These are phyloP conservation scores for Lagodon rhomboides DNA, from an alignment of 2,797 vertebrate species.

Conservation along the genomic window DNA sequence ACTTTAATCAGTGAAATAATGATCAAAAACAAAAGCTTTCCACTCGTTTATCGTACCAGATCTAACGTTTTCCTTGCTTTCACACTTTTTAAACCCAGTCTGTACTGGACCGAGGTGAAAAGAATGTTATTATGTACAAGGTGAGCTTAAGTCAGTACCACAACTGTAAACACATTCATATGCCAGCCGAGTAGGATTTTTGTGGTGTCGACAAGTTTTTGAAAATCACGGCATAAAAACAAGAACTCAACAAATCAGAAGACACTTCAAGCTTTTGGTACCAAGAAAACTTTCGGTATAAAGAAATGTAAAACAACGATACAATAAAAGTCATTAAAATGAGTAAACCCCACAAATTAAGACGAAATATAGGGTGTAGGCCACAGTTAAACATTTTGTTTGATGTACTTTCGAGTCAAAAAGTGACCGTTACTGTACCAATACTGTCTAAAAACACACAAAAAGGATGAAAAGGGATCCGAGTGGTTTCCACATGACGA, in stretches of 20 bases:
- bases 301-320: background rate
- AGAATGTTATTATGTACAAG: slow-evolving; percentile 9
- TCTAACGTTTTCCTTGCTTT: background rate
- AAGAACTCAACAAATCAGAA: background rate
- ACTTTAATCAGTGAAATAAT: slow-evolving; percentile 23
- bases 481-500: slow-evolving; percentile 18
- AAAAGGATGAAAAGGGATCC: background rate
- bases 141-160: slow-evolving; percentile 46
- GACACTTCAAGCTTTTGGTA: slow-evolving; percentile 48
- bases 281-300: slow-evolving; percentile 8
- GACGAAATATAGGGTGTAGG: background rate
- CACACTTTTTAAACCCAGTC: slow-evolving; percentile 59
- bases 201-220: slow-evolving; percentile 15
- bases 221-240: slow-evolving; percentile 12
- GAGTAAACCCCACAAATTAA: slow-evolving; percentile 16
- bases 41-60: slow-evolving; percentile 23
- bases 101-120: slow-evolving; percentile 33
- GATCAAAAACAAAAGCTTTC: background rate
- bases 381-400: slow-evolving; percentile 59
- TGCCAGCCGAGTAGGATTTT: background rate
- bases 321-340: slow-evolving; percentile 12
- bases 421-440: slow-evolving; percentile 53
- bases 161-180: slow-evolving; percentile 55
- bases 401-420: slow-evolving; percentile 52
- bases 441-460: slow-evolving; percentile 29